A percentile compares a stretch with the other conserved stretches of the same genome.
Conservation (phyloP, 2,113 vertebrate species). For the Cariama cristata region DNA sequence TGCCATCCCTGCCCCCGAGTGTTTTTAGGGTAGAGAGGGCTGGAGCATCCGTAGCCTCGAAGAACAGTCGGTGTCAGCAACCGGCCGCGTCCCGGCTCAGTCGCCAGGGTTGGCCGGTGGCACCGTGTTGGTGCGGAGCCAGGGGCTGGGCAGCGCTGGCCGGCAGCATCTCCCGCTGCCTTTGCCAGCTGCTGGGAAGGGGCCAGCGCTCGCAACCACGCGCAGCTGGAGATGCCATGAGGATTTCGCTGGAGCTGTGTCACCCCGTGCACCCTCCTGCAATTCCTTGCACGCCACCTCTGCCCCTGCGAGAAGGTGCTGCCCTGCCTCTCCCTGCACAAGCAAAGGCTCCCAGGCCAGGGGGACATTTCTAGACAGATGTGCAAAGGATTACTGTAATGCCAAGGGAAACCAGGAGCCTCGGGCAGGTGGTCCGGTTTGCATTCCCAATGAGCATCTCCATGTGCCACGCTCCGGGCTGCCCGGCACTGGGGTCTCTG, state of each 20-base stretch:
- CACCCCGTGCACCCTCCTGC: neutral
- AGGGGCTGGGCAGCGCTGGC: neutral
- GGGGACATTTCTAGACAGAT: neutral
- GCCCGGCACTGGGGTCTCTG: neutral
- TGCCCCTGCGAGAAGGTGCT: neutral
- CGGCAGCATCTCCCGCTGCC: neutral
- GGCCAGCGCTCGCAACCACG: neutral
- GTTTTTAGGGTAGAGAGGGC: neutral
- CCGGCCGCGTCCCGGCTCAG: neutral
- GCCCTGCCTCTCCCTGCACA: neutral
- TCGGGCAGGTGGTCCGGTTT: neutral
- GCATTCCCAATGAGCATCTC: neutral
- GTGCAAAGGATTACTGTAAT: fast-evolving
- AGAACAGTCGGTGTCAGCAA: neutral
- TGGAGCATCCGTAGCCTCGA: fast-evolving
- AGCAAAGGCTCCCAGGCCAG: neutral
- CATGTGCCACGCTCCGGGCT: fast-evolving
- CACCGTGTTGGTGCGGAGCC: neutral
- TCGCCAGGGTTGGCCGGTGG: no score
- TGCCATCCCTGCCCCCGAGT: neutral
- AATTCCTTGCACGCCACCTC: neutral
- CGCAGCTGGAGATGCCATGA: neutral
- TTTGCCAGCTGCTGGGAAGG: neutral
- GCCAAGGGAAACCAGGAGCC: neutral
- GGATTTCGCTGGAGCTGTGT: neutral